Percentiles rank a stretch among this genome's conserved stretches.
Evolutionary conservation across 2,113 vertebrate genomes (phyloP).

Genomic region (Leiothrix lutea): DNA sequence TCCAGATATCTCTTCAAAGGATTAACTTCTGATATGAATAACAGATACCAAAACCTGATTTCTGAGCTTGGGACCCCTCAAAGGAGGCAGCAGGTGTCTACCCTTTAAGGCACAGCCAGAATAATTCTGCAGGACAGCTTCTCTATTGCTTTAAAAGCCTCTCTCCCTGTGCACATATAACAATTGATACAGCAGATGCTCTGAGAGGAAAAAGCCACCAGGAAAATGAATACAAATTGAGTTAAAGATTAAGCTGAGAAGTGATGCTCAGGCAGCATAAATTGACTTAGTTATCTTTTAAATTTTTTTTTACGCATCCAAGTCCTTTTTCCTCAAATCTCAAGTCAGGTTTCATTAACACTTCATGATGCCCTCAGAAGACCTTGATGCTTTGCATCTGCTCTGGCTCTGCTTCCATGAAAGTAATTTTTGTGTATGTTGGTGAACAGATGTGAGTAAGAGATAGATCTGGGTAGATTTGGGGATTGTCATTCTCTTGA

Average conservation of each 20-base stretch:
- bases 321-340: not conserved
- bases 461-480: not conserved
- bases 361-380: not conserved
- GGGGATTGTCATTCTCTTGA: not conserved
- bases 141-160: not conserved
- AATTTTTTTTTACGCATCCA: not conserved
- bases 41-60: not conserved
- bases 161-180: not conserved
- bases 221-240: not conserved
- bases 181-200: not conserved
- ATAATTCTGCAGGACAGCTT: not conserved
- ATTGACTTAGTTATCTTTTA: not conserved
- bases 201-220: not conserved
- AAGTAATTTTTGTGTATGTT: not conserved
- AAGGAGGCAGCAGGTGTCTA: not conserved
- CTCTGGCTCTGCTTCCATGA: not conserved
- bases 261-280: not conserved
- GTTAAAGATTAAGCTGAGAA: slow-evolving; percentile 9
- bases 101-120: not conserved
- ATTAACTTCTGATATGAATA: not conserved
- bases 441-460: not conserved
- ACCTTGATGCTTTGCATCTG: not conserved
- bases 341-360: not conserved
- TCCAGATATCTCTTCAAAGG: not conserved
- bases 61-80: not conserved